phyloP scores from a whole-genome alignment of 2,888 invertebrate genomes.

The Mythimna albipuncta region DNA sequence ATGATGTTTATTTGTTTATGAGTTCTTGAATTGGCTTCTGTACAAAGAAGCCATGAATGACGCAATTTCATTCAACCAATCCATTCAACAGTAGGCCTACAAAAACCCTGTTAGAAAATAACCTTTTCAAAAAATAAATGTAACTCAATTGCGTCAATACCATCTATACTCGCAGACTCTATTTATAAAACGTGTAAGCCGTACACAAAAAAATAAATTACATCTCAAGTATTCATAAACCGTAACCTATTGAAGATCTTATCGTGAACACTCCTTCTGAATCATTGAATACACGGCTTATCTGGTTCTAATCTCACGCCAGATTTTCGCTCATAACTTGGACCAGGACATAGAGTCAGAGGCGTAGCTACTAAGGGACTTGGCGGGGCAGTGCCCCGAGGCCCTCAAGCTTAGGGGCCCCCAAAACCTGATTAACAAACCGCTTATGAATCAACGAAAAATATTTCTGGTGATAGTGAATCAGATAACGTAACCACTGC shows the following conservation, averaged over 20 bases:
- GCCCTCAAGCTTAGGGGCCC: too few relatives aligned
- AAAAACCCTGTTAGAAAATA: conserved; percentile 3
- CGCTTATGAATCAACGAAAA: too few relatives aligned
- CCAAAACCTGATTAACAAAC: too few relatives aligned
- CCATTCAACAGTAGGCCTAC: neutral
- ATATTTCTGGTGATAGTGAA: too few relatives aligned
- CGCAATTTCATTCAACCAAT: neutral
- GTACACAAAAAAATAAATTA: conserved; percentile 36
- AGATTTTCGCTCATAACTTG: conserved; percentile 51
- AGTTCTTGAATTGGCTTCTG: neutral
- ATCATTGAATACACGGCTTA: conserved; percentile 31
- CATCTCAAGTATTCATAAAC: conserved; percentile 29
- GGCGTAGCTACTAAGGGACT: too few relatives aligned
- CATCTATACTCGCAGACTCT: conserved; percentile 13
- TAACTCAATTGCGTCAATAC: conserved; percentile 18
- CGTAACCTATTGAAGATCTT: conserved; percentile 28
- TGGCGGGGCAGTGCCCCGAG: too few relatives aligned
- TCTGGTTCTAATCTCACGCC: conserved; percentile 1
- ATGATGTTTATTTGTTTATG: too few relatives aligned
- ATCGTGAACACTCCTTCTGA: conserved; percentile 17
- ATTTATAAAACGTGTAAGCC: conserved; percentile 27
- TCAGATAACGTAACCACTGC: too few relatives aligned
- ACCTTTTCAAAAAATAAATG: conserved; percentile 30
- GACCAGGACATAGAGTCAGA: conserved; percentile 26
- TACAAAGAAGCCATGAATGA: neutral